A percentile compares a stretch with the other conserved stretches of the same genome.
Evolutionary conservation across 2,113 vertebrate species (phyloP).

Genomic region (Pogonocichla stellata): DNA sequence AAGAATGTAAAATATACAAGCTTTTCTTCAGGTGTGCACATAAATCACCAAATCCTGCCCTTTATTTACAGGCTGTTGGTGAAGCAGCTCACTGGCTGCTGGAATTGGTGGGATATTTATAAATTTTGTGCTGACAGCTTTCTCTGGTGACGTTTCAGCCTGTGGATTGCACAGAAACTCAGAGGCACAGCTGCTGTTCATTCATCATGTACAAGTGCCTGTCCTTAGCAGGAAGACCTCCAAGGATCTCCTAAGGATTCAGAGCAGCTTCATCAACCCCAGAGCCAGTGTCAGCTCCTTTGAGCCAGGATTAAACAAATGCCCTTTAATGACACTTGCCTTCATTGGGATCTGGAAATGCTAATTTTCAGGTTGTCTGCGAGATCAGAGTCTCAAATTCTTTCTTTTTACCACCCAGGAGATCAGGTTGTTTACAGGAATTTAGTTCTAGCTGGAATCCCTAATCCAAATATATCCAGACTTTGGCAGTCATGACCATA

Average conservation of each 20-base stretch:
- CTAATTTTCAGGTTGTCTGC: neutral
- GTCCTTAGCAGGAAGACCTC: neutral
- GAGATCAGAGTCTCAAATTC: neutral
- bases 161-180: neutral
- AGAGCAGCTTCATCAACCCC: neutral
- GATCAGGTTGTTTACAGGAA: neutral
- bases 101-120: neutral
- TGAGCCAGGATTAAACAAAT: neutral
- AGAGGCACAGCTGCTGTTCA: neutral
- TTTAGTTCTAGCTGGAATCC: neutral
- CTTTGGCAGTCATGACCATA: neutral
- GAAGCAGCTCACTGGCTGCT: neutral
- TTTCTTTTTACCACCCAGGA: neutral
- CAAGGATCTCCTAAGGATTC: neutral
- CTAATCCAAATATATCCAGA: neutral
- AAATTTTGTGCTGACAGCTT: neutral
- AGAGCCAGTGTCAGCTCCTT: neutral
- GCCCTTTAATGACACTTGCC: neutral
- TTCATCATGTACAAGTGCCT: neutral
- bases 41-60: neutral
- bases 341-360: neutral
- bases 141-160: neutral
- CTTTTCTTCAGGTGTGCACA: neutral
- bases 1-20: neutral
- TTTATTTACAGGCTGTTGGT: neutral